Evolutionary conservation across 2,113 vertebrate species (phyloP).

Genomic region (Hypanus sabinus): DNA sequence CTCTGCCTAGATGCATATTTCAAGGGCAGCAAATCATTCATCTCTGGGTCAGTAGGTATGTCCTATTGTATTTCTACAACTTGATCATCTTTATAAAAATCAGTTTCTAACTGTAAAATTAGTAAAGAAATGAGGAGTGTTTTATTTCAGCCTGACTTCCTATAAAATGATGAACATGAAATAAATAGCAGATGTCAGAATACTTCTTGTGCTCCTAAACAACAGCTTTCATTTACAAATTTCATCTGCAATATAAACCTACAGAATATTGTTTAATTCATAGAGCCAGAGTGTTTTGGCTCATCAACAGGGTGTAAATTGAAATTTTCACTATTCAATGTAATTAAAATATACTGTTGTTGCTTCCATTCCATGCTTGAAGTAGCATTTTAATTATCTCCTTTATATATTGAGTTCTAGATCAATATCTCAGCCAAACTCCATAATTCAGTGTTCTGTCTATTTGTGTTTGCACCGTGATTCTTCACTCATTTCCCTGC

Average conservation of each 20-base stretch:
- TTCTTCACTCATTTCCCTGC: not conserved
- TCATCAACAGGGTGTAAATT: not conserved
- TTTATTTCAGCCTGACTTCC: not conserved
- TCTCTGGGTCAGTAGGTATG: too few species aligned
- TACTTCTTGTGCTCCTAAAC: not conserved
- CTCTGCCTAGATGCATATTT: too few species aligned
- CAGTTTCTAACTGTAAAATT: too few species aligned
- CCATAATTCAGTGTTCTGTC: not conserved
- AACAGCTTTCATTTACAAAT: not conserved
- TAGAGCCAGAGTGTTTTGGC: not conserved
- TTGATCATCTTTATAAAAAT: too few species aligned
- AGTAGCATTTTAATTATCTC: conserved; percentile 25
- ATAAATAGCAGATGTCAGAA: not conserved
- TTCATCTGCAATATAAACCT: not conserved
- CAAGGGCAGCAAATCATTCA: too few species aligned
- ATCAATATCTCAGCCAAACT: not conserved
- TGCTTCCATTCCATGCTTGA: conserved; percentile 25
- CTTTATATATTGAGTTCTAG: not conserved
- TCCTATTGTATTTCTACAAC: too few species aligned
- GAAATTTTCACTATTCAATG: conserved; percentile 5
- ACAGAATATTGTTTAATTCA: conserved; percentile 8
- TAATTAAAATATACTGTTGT: conserved; percentile 19
- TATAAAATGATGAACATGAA: not conserved
- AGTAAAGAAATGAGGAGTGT: not conserved
- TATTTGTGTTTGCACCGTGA: not conserved